Conservation (phyloP, 2,797 vertebrate genomes). For the Tiaroga cobitis region DNA sequence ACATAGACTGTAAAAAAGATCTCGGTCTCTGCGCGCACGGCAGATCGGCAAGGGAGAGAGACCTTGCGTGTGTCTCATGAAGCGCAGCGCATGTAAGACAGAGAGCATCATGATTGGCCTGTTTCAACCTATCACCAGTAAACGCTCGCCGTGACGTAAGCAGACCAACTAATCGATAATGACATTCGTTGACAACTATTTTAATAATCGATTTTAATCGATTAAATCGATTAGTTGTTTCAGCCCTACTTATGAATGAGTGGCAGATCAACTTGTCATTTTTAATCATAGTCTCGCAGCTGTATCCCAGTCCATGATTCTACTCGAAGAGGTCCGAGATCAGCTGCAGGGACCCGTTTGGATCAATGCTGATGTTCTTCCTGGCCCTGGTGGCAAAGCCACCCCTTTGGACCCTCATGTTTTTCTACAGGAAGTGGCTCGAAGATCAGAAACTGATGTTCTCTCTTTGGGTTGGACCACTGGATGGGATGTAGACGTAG, state of each 20-base stretch:
- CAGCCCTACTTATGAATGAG: not conserved
- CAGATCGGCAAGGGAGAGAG: too few species aligned
- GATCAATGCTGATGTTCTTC: slow-evolving; percentile 91
- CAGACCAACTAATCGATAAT: too few species aligned
- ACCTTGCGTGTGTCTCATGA: too few species aligned
- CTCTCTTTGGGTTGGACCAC: slow-evolving; percentile 93
- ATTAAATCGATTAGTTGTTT: too few species aligned
- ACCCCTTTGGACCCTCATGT: slow-evolving; percentile 72
- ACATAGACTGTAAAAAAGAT: too few species aligned
- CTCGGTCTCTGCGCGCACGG: too few species aligned
- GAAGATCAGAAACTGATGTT: slow-evolving; percentile 74
- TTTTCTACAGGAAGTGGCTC: slow-evolving; percentile 72
- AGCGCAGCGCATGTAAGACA: too few species aligned
- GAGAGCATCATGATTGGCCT: too few species aligned
- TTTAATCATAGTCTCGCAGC: slow-evolving; percentile 77
- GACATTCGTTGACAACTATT: too few species aligned
- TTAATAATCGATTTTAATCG: too few species aligned
- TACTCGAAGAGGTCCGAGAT: slow-evolving; percentile 73
- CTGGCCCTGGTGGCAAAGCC: slow-evolving; percentile 81
- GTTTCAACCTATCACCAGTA: too few species aligned
- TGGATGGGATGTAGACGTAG: slow-evolving; percentile 75
- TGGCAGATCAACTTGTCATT: not conserved
- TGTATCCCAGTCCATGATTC: slow-evolving; percentile 77
- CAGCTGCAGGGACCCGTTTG: slow-evolving; percentile 77
- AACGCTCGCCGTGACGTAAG: too few species aligned